A percentile compares a stretch with the other conserved stretches of the same genome.
These are phyloP conservation scores for Parochlus steinenii DNA, from an alignment of 2,888 invertebrate genomes.

Conservation along the genomic window DNA sequence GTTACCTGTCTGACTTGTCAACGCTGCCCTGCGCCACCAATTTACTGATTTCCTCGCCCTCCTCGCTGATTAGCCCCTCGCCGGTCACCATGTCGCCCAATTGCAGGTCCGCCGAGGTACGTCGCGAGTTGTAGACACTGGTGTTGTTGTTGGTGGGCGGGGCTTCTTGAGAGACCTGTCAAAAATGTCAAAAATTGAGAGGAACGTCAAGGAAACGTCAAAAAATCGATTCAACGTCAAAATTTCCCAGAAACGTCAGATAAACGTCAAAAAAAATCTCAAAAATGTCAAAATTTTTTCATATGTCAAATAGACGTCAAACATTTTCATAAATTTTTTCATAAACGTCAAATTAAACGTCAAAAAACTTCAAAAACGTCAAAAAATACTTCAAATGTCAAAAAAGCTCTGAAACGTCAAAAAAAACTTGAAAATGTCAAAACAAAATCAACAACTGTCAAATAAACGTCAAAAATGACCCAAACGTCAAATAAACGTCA, in stretches of 20 bases:
- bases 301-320: too few relatives aligned
- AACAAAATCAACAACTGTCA: too few relatives aligned
- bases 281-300: too few relatives aligned
- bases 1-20: too few relatives aligned
- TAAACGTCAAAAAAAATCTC: slow-evolving; percentile 16
- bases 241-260: slow-evolving; percentile 13
- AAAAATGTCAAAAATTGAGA: slow-evolving; percentile 12
- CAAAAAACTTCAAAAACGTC: too few relatives aligned
- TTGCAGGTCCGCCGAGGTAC: slow-evolving; percentile 23
- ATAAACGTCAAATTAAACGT: too few relatives aligned
- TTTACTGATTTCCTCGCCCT: slow-evolving; percentile 26
- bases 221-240: slow-evolving; percentile 15
- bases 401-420: too few relatives aligned
- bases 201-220: slow-evolving; percentile 14
- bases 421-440: too few relatives aligned
- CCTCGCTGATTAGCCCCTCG: slow-evolving; percentile 20
- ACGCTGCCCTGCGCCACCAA: slow-evolving; percentile 22
- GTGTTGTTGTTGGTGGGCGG: slow-evolving; percentile 17
- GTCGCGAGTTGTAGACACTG: slow-evolving; percentile 27
- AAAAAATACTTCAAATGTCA: too few relatives aligned
- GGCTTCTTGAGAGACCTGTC: slow-evolving; percentile 13
- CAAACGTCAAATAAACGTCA: too few relatives aligned
- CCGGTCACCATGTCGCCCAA: slow-evolving; percentile 15
- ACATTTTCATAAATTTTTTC: too few relatives aligned
- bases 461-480: too few relatives aligned